Evolutionary conservation across 35 echinoderm and acorn worm genomes (phyloP).

Genomic region (Ophiothrix spiculata): DNA sequence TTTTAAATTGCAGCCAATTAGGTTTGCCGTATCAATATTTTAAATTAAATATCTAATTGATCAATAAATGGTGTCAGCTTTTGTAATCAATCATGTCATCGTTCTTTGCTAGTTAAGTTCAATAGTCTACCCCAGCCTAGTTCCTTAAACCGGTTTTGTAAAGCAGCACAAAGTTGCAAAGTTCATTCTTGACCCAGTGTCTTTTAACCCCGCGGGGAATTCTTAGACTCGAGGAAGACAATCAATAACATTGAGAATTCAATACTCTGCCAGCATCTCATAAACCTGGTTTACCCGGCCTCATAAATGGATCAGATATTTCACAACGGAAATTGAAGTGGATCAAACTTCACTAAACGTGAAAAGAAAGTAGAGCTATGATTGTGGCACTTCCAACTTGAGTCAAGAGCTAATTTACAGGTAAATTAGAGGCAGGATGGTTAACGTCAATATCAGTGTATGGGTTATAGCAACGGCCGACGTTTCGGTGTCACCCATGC

Average conservation of each 20-base stretch:
- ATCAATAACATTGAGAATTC: background rate
- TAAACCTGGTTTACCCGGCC: background rate
- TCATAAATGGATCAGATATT: constrained; percentile 6
- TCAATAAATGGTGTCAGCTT: too few species aligned
- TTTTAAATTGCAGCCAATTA: too few species aligned
- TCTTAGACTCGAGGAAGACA: background rate
- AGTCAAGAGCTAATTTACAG: background rate
- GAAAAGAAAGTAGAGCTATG: background rate
- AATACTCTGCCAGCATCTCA: constrained; percentile 1
- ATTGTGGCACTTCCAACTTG: background rate
- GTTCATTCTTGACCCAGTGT: background rate
- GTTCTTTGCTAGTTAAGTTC: too few species aligned
- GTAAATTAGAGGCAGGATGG: constrained; percentile 7
- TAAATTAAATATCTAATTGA: too few species aligned
- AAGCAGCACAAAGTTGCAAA: background rate
- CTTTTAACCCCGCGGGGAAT: background rate
- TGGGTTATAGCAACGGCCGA: background rate
- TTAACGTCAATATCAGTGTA: background rate
- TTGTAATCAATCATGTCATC: too few species aligned
- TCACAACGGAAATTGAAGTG: constrained; percentile 2
- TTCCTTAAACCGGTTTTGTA: too few species aligned
- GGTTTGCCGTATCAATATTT: too few species aligned
- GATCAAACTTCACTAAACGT: background rate
- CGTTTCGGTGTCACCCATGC: background rate
- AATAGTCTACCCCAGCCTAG: too few species aligned